These are phyloP conservation scores for Himalopsyche kuldschensis DNA, from an alignment of 2,888 invertebrate genomes.

Conservation along the genomic window DNA sequence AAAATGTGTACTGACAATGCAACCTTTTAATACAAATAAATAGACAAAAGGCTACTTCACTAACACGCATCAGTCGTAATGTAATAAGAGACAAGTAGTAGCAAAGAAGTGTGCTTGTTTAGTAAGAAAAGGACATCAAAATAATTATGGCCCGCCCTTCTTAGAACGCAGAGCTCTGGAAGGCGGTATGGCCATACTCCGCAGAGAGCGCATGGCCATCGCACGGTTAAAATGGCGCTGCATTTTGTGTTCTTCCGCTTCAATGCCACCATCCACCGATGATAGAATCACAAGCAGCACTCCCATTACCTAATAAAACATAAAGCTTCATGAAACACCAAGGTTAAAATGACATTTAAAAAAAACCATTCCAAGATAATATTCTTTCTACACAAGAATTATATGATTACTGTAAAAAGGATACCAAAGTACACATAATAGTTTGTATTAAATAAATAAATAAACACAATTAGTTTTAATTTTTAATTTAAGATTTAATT, in stretches of 20 bases:
- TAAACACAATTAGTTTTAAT: too few relatives aligned
- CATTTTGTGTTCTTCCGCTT: slow-evolving; percentile 64
- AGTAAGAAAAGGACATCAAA: slow-evolving; percentile 4
- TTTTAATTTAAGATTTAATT: too few relatives aligned
- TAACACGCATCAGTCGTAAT: slow-evolving; percentile 37
- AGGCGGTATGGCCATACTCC: slow-evolving; percentile 57
- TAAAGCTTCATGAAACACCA: too few relatives aligned
- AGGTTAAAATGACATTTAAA: too few relatives aligned
- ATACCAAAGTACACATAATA: too few relatives aligned
- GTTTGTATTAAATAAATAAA: too few relatives aligned
- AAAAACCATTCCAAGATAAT: too few relatives aligned
- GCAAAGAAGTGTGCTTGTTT: slow-evolving; percentile 34
- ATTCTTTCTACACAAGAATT: too few relatives aligned
- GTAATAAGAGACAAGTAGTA: slow-evolving; percentile 32
- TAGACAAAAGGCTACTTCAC: slow-evolving; percentile 26
- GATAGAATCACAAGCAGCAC: slow-evolving; percentile 82
- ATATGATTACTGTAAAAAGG: too few relatives aligned
- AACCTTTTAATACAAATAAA: slow-evolving; percentile 34
- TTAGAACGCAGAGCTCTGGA: slow-evolving; percentile 48
- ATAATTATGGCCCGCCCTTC: slow-evolving; percentile 52
- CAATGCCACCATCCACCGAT: slow-evolving; percentile 64
- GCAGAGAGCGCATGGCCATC: slow-evolving; percentile 84
- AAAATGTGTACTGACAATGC: slow-evolving; percentile 30
- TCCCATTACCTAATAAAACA: slow-evolving; percentile 67
- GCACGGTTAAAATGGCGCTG: slow-evolving; percentile 87